Percentiles rank a stretch among this genome's conserved stretches.
These are phyloP conservation scores for Sceloporus undulatus DNA, from an alignment of 2,113 vertebrate species.

Conservation along the genomic window DNA sequence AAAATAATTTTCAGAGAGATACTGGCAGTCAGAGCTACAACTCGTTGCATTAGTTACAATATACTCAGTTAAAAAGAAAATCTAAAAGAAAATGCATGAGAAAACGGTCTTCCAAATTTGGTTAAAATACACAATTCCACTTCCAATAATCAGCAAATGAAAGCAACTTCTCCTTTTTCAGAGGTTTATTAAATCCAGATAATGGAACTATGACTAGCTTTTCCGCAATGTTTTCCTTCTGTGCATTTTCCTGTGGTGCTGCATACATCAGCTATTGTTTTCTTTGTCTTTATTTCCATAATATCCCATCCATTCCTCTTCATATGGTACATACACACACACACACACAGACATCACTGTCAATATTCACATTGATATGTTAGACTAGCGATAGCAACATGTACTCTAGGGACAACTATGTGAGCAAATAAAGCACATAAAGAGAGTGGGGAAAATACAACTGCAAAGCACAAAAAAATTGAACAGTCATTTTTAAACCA, in stretches of 20 bases:
- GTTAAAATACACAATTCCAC: slow-evolving; percentile 10
- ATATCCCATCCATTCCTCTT: slow-evolving; percentile 64
- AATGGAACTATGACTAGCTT: not conserved
- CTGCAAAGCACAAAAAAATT: slow-evolving; percentile 35
- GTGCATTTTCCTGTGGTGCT: slow-evolving; percentile 68
- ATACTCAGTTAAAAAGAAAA: slow-evolving; percentile 1
- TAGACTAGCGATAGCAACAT: slow-evolving; percentile 76
- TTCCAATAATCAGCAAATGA: slow-evolving; percentile 41
- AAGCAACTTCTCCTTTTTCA: slow-evolving; percentile 53
- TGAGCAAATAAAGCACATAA: slow-evolving; percentile 62
- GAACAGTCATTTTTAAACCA: slow-evolving; percentile 23
- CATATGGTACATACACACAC: slow-evolving; percentile 61
- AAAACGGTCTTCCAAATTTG: not conserved
- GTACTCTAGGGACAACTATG: slow-evolving; percentile 68
- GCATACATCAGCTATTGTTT: slow-evolving; percentile 75
- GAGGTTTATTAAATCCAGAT: slow-evolving; percentile 23
- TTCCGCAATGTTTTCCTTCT: not conserved
- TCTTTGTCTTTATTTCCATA: slow-evolving; percentile 67
- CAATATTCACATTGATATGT: slow-evolving; percentile 76
- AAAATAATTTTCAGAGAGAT: slow-evolving; percentile 14
- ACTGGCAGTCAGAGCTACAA: slow-evolving; percentile 27
- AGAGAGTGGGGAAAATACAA: slow-evolving; percentile 37
- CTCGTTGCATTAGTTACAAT: not conserved
- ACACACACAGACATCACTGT: slow-evolving; percentile 65
- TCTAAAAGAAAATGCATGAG: not conserved